Base-by-base conservation (phyloP, 2,888 invertebrate genomes). In the Hirtodrosophila confusa region DNA sequence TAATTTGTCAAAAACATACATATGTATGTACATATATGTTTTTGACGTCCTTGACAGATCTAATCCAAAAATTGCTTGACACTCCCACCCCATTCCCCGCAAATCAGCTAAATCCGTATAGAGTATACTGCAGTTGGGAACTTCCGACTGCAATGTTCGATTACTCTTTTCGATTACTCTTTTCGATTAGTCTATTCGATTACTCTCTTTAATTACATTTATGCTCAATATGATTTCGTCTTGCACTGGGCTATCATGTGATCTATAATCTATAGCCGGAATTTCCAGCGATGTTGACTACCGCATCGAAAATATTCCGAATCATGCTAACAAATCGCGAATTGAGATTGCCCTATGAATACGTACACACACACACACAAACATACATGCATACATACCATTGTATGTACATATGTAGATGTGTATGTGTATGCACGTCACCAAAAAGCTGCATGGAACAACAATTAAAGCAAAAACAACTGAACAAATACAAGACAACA, bases 271-370 rank as follows among this genome's bases (percentile, higher is more conserved):
- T 57, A 36, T 68, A 48, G 11, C 12, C 39, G 17, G 6, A 33
- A 35, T 29, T 49, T 41, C 8, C 27, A n/a, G 60, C 35, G 23
- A 31, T 24, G n/a, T 50, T 63, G 62, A 48, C 41, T 35, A 17
- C 17, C 17, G 48, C 17, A 45, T 40, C 40, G 44, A 35, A 47
- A 49, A 64, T 47, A 31, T 17, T 43, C n/a, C 51, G 36, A 17
- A 62, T 72, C 60, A 72, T 75, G 66, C 63, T 54, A 65, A 65
- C 65, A 67, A 86, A 77, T 74, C 63, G 64, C 33, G 51, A 57
- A 71, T 43, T 51, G 43, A 24, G 53, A 33, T 37, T 31, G 40
- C 33, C 9, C 9, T 40, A 27, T 27, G 27, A 27, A 27, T 17
- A 17, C 17, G 17, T 17, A 17, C 17, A 17, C 17, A 17, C 1